phyloP scores from a whole-genome alignment of 2,113 vertebrate genomes.

The Alligator mississippiensis region DNA sequence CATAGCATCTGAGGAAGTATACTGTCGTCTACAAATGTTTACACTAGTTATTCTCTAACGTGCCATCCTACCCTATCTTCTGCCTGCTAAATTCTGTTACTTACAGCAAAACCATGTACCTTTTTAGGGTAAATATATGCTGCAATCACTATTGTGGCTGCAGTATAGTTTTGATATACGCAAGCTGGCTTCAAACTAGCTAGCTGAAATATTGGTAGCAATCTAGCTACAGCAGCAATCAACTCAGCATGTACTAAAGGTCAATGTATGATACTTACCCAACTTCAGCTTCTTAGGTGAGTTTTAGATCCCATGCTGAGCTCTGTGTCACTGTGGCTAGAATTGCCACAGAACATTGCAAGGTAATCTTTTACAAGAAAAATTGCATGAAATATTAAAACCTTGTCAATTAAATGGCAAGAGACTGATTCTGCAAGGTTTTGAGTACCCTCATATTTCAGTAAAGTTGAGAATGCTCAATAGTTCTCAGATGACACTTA shows the following conservation, averaged over 20 bases:
- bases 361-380: not conserved
- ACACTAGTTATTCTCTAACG: too few relatives aligned
- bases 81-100: not conserved
- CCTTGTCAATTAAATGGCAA: not conserved
- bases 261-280: not conserved
- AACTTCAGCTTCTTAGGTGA: not conserved
- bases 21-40: too few relatives aligned
- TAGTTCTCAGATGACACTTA: not conserved
- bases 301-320: not conserved
- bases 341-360: not conserved
- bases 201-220: not conserved
- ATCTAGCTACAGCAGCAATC: not conserved
- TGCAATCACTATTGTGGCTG: not conserved
- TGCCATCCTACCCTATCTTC: too few relatives aligned
- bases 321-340: not conserved
- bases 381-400: not conserved
- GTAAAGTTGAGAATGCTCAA: not conserved
- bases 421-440: not conserved
- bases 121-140: not conserved
- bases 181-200: not conserved
- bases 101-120: not conserved
- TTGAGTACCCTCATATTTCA: not conserved
- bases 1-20: too few relatives aligned
- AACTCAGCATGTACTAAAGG: not conserved
- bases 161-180: not conserved